Conservation (phyloP, 2,113 vertebrate species). For the Phasianus colchicus region DNA sequence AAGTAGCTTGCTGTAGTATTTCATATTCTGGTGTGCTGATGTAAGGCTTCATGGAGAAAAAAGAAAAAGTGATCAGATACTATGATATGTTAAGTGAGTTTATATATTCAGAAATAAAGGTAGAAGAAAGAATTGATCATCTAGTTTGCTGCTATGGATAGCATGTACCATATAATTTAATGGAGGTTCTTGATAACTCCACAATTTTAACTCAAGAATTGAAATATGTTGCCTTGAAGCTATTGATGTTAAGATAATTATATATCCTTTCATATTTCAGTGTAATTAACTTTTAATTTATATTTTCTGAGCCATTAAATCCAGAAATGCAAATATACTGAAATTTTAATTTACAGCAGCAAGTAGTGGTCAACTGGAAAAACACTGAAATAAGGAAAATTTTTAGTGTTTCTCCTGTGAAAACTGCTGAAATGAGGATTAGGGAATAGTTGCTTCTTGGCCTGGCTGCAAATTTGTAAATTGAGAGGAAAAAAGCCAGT, state of each 20-base stretch:
- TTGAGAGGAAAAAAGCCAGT: not conserved
- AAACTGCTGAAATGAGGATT: not conserved
- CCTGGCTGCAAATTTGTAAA: not conserved
- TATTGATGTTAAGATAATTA: not conserved
- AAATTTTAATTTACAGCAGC: not conserved
- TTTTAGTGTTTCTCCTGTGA: not conserved
- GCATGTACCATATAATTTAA: not conserved
- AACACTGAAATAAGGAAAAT: not conserved
- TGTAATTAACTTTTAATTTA: slow-evolving; percentile 36
- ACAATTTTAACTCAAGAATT: not conserved
- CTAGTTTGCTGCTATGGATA: not conserved
- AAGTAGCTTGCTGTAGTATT: not conserved
- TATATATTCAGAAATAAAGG: not conserved
- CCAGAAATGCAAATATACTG: not conserved
- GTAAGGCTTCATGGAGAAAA: not conserved
- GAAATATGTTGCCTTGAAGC: slow-evolving; percentile 1
- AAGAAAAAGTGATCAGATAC: not conserved
- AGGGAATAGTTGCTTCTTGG: not conserved
- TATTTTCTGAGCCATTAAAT: not conserved
- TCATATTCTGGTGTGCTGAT: not conserved
- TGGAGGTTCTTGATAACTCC: not conserved
- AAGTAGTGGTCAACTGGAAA: not conserved
- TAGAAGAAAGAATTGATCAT: not conserved
- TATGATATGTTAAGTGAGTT: not conserved
- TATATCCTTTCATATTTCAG: not conserved